Percentiles rank a stretch among this genome's conserved stretches.
Conservation (phyloP, 2,113 vertebrate genomes). For the Cyanoramphus novaezelandiae region DNA sequence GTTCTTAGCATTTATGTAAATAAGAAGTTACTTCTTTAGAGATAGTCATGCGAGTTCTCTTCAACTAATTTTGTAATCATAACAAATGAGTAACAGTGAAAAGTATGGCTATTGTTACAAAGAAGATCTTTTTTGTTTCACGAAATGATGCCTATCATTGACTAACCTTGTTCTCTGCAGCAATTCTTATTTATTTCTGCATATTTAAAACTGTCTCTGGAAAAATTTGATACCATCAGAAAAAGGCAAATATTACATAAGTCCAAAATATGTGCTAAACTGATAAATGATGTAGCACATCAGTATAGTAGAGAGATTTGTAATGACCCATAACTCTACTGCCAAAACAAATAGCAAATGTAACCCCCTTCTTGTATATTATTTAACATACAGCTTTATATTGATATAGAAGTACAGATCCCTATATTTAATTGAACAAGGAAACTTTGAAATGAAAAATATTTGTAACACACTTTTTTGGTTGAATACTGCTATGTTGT, state of each 20-base stretch:
- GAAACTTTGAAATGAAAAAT: neutral
- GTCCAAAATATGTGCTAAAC: neutral
- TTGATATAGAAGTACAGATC: neutral
- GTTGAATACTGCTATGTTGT: accelerated
- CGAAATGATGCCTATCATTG: neutral
- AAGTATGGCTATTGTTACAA: neutral
- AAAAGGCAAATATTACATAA: neutral
- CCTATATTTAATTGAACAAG: neutral
- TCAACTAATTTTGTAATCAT: neutral
- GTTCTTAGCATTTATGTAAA: neutral
- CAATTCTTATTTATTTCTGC: neutral
- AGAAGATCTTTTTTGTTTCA: neutral
- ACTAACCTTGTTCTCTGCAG: neutral
- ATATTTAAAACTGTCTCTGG: neutral
- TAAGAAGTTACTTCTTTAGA: neutral
- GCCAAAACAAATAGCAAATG: neutral
- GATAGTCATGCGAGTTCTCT: neutral
- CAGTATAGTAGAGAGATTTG: neutral
- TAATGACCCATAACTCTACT: neutral
- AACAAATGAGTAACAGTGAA: neutral
- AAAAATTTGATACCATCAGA: neutral
- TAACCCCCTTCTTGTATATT: neutral
- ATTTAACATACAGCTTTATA: neutral
- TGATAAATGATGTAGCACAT: neutral
- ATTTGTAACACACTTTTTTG: neutral